Evolutionary conservation across 2,888 invertebrate species (phyloP), one percentile per base, ranked within the genome.

Genomic region (Ectropis crepuscularia): DNA sequence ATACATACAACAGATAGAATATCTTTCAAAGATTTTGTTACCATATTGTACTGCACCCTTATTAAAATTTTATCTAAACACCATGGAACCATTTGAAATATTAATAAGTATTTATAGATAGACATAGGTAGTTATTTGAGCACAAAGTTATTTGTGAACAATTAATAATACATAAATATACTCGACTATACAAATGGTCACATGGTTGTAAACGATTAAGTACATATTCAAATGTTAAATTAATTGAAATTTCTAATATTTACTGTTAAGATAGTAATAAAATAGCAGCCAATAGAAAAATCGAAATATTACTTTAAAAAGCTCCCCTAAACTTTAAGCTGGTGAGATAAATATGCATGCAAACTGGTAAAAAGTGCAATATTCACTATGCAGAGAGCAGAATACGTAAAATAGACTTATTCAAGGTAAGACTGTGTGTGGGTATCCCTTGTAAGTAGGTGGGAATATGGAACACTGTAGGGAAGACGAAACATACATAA

Each of bases 271-370:
- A 72, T 74, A 76, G 71, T 79, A 80, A 82, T 80, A 78, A 86
- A 85, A 83, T 79, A 86, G 84, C 83, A 83, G 87, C 87, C 85
- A 87, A 89, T 89, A 85, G 85, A 85, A 84, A 84, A 82, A 81
- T 77, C 77, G 70, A 74, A 84, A 82, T 82, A 79, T 81, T 71
- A 78, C 77, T 68, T 67, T 57, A 57, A 64, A 83, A 85, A 85
- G 83, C 85, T 80, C 83, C 76, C 83, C 82, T 85, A 83, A 83
- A 85, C 82, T 80, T 88, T 78, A 80, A 89, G 88, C 88, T 79
- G 71, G 85, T 86, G 83, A 84, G 80, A 84, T 83, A 85, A 87
- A 28, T 28, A 88, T 89, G 88, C 87, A 87, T 86, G 83, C 87
- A 85, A 84, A 88, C 84, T 85, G 86, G 80, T 85, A 83, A 87